These are phyloP conservation scores for Arrhopalites spinosus DNA, from an alignment of 2,888 invertebrate species.

Conservation along the genomic window DNA sequence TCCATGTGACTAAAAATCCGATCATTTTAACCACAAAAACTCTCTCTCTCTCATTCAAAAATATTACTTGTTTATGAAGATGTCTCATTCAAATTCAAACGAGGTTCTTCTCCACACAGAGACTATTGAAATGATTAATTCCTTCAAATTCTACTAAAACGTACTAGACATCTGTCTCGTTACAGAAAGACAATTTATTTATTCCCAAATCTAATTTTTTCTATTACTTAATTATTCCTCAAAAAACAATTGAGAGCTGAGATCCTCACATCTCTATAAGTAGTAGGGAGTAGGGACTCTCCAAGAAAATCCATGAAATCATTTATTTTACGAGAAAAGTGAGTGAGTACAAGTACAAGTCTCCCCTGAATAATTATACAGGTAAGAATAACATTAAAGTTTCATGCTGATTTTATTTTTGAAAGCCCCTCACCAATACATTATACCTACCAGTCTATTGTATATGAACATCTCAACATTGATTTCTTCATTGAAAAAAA, in stretches of 20 bases:
- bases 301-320: background rate
- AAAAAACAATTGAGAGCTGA: too few species aligned
- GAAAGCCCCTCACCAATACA: too few species aligned
- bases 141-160: background rate
- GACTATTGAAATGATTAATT: background rate
- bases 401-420: too few species aligned
- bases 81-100: background rate
- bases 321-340: too few species aligned
- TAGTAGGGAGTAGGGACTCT: background rate
- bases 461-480: too few species aligned
- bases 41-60: background rate
- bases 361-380: too few species aligned
- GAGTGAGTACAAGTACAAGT: too few species aligned
- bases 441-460: too few species aligned
- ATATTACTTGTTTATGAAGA: constrained; percentile 19
- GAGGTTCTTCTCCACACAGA: background rate
- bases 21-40: background rate
- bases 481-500: background rate
- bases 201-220: background rate
- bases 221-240: too few species aligned
- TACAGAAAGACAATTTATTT: background rate
- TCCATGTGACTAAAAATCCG: background rate
- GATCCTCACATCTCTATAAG: too few species aligned
- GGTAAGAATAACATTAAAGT: too few species aligned
- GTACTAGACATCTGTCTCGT: background rate